Evolutionary conservation across 2,888 invertebrate genomes (phyloP).

Genomic region (Trichogramma dendrolimi): DNA sequence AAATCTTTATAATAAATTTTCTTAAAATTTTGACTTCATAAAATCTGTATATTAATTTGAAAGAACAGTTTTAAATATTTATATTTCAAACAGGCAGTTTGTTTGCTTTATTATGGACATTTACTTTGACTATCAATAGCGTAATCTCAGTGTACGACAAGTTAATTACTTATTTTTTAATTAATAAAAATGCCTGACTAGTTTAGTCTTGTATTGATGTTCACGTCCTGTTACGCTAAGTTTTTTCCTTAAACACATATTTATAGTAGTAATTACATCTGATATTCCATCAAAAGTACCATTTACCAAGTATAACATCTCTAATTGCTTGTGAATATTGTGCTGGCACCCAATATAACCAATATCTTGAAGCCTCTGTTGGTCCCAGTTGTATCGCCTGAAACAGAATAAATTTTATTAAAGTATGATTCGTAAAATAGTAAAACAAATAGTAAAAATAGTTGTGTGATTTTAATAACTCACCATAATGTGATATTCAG

Average conservation of each 20-base stretch:
- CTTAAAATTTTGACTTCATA: too few relatives aligned
- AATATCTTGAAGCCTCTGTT: conserved; percentile 86
- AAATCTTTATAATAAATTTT: too few relatives aligned
- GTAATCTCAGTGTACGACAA: conserved; percentile 38
- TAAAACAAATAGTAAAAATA: conserved; percentile 7
- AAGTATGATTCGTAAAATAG: neutral
- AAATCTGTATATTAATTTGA: conserved; percentile 1
- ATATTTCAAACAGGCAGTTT: conserved; percentile 19
- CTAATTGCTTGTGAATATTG: conserved; percentile 87
- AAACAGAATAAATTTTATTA: conserved; percentile 27
- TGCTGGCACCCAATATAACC: conserved; percentile 93
- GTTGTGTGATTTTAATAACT: conserved; percentile 40
- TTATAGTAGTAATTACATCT: conserved; percentile 13
- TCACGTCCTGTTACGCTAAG: conserved; percentile 41
- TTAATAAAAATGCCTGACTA: conserved; percentile 46
- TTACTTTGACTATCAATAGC: conserved; percentile 27
- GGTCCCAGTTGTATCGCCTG: conserved; percentile 86
- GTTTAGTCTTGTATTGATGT: conserved; percentile 45
- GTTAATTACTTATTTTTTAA: conserved; percentile 41
- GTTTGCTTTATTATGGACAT: conserved; percentile 13
- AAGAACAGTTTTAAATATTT: conserved; percentile 14
- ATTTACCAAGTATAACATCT: conserved; percentile 82
- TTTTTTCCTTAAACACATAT: conserved; percentile 21
- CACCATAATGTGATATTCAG: conserved; percentile 89
- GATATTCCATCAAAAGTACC: conserved; percentile 64